Conservation (phyloP, 2,797 vertebrate genomes). For the Melanotaenia boesemani region DNA sequence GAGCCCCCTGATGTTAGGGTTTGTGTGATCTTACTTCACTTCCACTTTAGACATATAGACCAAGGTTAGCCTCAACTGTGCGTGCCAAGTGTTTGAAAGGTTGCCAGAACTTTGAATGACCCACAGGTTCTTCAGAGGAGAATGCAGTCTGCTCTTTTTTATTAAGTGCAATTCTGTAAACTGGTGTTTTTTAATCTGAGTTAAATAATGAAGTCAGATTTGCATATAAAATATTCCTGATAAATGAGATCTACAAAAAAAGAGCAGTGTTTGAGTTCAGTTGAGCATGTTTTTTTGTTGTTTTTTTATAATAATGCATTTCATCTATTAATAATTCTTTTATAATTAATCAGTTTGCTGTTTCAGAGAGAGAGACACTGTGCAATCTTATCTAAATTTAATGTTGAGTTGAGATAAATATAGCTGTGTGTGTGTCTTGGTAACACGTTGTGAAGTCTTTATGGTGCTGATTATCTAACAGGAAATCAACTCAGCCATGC, state of each 20-base stretch:
- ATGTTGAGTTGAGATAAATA: constrained; percentile 59
- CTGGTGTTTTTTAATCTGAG: constrained; percentile 17
- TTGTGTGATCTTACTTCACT: constrained; percentile 64
- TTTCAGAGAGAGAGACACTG: constrained; percentile 38
- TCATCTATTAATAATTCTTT: constrained; percentile 72
- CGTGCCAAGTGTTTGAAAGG: constrained; percentile 70
- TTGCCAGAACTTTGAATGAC: constrained; percentile 69
- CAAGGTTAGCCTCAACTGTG: constrained; percentile 72
- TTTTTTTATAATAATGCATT: neutral
- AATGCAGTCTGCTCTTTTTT: constrained; percentile 49
- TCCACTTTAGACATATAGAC: constrained; percentile 62
- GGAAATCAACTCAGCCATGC: constrained; percentile 28
- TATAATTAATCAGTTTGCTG: constrained; percentile 43
- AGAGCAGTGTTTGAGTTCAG: constrained; percentile 26
- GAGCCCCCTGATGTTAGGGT: constrained; percentile 48
- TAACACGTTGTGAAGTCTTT: constrained; percentile 31
- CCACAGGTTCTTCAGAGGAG: constrained; percentile 67
- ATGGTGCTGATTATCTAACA: constrained; percentile 38
- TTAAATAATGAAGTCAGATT: constrained; percentile 21
- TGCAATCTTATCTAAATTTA: constrained; percentile 56
- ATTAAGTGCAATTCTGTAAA: constrained; percentile 25
- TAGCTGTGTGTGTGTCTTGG: constrained; percentile 48
- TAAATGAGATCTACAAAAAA: constrained; percentile 27
- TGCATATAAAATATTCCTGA: constrained; percentile 32
- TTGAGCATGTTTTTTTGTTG: constrained; percentile 22